Conservation (phyloP, 2,113 vertebrate genomes). For the Sorex fumeus region DNA sequence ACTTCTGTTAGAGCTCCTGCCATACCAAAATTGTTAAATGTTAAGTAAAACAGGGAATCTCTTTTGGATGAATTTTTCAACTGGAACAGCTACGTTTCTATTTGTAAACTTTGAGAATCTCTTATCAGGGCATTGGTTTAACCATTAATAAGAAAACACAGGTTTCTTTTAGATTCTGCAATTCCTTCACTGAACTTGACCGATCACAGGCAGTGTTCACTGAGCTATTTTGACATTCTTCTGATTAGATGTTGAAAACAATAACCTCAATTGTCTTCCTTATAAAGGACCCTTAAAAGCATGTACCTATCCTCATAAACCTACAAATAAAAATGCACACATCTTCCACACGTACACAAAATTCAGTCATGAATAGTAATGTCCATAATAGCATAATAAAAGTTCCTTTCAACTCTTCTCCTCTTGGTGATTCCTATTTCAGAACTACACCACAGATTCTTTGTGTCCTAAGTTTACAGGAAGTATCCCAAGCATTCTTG, state of each 20-base stretch:
- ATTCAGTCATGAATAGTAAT: neutral
- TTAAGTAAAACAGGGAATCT: constrained; percentile 3
- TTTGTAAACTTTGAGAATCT: constrained; percentile 68
- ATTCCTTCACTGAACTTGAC: constrained; percentile 52
- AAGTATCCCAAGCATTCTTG: constrained; percentile 75
- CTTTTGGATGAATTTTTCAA: constrained; percentile 66
- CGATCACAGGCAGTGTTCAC: constrained; percentile 46
- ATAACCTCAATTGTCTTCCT: constrained; percentile 36
- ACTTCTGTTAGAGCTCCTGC: neutral
- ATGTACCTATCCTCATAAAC: neutral
- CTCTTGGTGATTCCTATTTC: constrained; percentile 44
- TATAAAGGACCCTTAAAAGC: neutral
- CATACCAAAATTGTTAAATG: constrained; percentile 56
- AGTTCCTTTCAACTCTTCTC: constrained; percentile 50
- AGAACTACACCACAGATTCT: constrained; percentile 63
- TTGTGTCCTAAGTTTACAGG: constrained; percentile 59
- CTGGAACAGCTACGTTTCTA: constrained; percentile 23
- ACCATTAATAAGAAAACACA: constrained; percentile 77
- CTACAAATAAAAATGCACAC: neutral
- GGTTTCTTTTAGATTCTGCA: constrained; percentile 34
- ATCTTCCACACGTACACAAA: neutral
- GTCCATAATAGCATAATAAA: constrained; percentile 32
- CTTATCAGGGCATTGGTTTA: constrained; percentile 80
- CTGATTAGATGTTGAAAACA: constrained; percentile 63
- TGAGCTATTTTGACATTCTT: constrained; percentile 7